Evolutionary conservation across 2,113 vertebrate species (phyloP).

Genomic region (Nycticebus coucang): DNA sequence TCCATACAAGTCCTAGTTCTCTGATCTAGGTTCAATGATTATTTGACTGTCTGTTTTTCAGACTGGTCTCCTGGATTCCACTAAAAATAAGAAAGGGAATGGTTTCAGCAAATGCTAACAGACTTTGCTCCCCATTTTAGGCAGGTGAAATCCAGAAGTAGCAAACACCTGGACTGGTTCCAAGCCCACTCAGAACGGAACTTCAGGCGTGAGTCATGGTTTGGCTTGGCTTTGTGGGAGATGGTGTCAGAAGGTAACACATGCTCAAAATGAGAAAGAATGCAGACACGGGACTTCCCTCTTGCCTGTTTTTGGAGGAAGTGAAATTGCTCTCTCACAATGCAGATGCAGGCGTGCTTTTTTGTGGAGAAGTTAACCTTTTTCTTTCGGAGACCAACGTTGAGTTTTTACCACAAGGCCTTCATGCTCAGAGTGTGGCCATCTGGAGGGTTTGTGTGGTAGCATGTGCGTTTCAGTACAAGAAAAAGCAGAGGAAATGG

Average conservation of each 20-base stretch:
- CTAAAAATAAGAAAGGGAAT: background rate
- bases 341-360: background rate
- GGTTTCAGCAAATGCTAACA: background rate
- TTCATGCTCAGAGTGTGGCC: background rate
- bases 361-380: background rate
- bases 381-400: background rate
- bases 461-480: background rate
- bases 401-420: background rate
- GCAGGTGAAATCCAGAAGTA: background rate
- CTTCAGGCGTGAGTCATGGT: background rate
- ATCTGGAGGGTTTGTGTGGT: background rate
- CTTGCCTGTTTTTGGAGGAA: constrained; percentile 52
- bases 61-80: background rate
- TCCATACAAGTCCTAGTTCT: background rate
- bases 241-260: background rate
- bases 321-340: constrained; percentile 24
- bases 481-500: background rate
- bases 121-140: background rate
- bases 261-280: constrained; percentile 50
- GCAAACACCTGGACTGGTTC: background rate
- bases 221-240: background rate
- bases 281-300: constrained; percentile 60
- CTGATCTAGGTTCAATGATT: background rate
- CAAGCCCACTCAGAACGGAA: background rate
- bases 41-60: background rate